These are phyloP conservation scores for Sebastes taczanowskii DNA, from an alignment of 2,797 vertebrate species.

Conservation along the genomic window DNA sequence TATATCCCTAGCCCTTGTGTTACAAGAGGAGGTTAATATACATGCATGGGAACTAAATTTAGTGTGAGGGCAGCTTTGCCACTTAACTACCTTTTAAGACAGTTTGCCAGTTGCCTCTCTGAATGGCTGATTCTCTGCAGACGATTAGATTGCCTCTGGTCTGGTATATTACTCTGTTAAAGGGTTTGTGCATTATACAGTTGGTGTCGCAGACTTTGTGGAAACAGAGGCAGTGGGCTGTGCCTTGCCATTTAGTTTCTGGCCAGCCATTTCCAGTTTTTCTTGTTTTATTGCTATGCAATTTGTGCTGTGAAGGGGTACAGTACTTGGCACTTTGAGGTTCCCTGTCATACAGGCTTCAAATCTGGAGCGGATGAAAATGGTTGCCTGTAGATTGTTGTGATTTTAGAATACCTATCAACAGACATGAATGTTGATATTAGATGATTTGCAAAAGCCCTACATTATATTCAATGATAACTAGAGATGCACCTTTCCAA, in stretches of 20 bases:
- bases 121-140: constrained; percentile 11
- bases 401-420: neutral
- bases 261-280: neutral
- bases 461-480: neutral
- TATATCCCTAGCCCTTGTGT: neutral
- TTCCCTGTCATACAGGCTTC: neutral
- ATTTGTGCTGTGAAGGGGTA: constrained; percentile 19
- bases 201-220: constrained; percentile 1
- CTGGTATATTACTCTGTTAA: neutral
- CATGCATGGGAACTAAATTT: neutral
- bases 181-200: constrained; percentile 5
- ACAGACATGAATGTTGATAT: neutral
- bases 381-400: neutral
- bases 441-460: neutral
- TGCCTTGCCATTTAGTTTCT: constrained; percentile 15
- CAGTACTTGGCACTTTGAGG: neutral
- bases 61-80: neutral
- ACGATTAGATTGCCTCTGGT: neutral
- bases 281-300: constrained; percentile 10
- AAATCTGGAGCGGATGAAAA: neutral
- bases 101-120: neutral
- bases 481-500: neutral
- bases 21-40: neutral
- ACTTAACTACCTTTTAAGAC: neutral
- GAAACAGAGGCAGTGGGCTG: constrained; percentile 11